Evolutionary conservation across 2,888 invertebrate genomes (phyloP).

Genomic region (Meteorus cinctellus): DNA sequence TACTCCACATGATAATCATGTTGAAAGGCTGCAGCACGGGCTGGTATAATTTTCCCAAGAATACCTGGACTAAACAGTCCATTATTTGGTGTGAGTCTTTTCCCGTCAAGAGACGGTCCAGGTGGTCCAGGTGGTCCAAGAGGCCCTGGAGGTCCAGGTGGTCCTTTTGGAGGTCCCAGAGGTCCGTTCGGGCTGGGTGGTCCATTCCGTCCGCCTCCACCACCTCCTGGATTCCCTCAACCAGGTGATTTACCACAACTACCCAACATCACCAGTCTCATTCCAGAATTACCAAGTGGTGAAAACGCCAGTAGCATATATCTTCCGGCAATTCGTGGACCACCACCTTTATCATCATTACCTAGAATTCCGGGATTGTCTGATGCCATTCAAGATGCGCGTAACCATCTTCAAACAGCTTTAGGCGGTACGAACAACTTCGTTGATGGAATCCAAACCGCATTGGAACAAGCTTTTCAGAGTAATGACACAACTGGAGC

Average conservation of each 20-base stretch:
- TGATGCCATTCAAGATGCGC: constrained; percentile 49
- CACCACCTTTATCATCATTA: constrained; percentile 25
- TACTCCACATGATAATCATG: background rate
- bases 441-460: constrained; percentile 49
- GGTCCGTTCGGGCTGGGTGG: constrained; percentile 8
- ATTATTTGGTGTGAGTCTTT: constrained; percentile 41
- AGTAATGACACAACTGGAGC: constrained; percentile 48
- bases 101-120: background rate
- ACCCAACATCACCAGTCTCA: constrained; percentile 30
- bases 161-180: background rate
- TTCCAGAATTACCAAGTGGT: constrained; percentile 23
- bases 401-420: constrained; percentile 46
- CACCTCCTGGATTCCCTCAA: background rate
- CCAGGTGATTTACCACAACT: constrained; percentile 2
- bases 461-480: constrained; percentile 48
- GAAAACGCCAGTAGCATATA: constrained; percentile 1
- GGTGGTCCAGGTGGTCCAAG: background rate
- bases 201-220: background rate
- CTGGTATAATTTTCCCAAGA: constrained; percentile 48
- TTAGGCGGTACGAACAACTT: constrained; percentile 49
- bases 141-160: constrained; percentile 10
- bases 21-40: constrained; percentile 49
- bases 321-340: constrained; percentile 4
- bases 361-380: constrained; percentile 27
- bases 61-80: constrained; percentile 53